These are phyloP conservation scores for Caenorhabditis sulstoni DNA, from an alignment of 2,888 invertebrate species.

Conservation along the genomic window DNA sequence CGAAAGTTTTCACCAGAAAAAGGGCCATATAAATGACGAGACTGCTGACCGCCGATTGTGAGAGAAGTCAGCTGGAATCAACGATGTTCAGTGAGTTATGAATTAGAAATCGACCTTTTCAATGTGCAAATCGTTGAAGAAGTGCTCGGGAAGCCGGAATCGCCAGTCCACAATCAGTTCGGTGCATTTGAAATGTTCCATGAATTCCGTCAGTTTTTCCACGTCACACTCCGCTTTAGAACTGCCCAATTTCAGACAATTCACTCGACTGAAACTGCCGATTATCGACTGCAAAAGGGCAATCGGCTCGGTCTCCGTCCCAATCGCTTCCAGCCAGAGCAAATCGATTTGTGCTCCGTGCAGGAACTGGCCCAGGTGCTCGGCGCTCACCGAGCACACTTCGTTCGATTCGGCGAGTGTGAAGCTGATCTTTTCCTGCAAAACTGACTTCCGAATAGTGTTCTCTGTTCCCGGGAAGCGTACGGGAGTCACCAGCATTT, in stretches of 20 bases:
- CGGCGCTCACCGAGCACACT: conserved; percentile 19
- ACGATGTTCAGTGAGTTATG: too few species aligned
- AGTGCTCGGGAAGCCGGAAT: conserved; percentile 30
- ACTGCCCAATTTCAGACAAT: conserved; percentile 37
- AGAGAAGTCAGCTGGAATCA: conserved; percentile 21
- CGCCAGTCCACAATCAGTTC: conserved; percentile 39
- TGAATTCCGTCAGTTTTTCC: conserved; percentile 1
- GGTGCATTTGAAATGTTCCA: conserved; percentile 13
- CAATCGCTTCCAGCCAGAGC: conserved; percentile 35
- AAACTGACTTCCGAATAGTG: background rate
- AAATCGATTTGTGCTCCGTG: conserved; percentile 25
- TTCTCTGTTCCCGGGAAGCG: background rate
- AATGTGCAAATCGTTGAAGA: conserved; percentile 11
- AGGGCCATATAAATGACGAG: conserved; percentile 11
- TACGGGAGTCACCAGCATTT: conserved; percentile 39
- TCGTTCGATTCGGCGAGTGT: conserved; percentile 25
- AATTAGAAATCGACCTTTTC: background rate
- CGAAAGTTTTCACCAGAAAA: conserved; percentile 18
- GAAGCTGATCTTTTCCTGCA: conserved; percentile 35
- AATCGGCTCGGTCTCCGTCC: conserved; percentile 20
- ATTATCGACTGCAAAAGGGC: conserved; percentile 7
- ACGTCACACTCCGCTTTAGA: conserved; percentile 29
- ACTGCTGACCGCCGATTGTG: conserved; percentile 31
- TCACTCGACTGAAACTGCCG: background rate
- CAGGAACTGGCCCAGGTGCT: conserved; percentile 22